Percentiles rank a stretch among this genome's conserved stretches.
Evolutionary conservation across 2,888 invertebrate genomes (phyloP).

Genomic region (Xylota sylvarum): DNA sequence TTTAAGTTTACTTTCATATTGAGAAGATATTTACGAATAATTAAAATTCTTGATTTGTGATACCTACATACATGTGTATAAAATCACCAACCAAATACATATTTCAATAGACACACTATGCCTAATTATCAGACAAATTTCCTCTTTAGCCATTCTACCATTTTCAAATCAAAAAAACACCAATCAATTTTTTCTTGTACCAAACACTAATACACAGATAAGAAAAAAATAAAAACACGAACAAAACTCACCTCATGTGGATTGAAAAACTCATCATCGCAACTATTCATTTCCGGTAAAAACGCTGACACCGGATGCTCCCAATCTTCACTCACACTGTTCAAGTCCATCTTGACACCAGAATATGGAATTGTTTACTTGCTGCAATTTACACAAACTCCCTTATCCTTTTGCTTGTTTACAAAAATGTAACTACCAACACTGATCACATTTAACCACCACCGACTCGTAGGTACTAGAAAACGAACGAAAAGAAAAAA

Average conservation of each 20-base stretch:
- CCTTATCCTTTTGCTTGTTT: slow-evolving; percentile 41
- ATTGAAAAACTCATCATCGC: slow-evolving; percentile 87
- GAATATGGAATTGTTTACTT: slow-evolving; percentile 34
- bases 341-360: slow-evolving; percentile 78
- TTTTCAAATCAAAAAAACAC: no score
- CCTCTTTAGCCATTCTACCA: no score
- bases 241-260: slow-evolving; percentile 87
- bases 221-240: not conserved
- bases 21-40: no score
- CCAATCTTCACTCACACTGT: slow-evolving; percentile 86
- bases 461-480: slow-evolving; percentile 17
- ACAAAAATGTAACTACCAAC: slow-evolving; percentile 44
- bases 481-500: slow-evolving; percentile 12
- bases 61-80: no score
- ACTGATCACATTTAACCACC: slow-evolving; percentile 49
- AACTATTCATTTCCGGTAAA: slow-evolving; percentile 87
- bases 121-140: no score
- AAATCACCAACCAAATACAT: no score
- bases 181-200: no score
- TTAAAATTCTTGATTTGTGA: no score
- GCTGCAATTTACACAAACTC: slow-evolving; percentile 25
- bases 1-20: no score
- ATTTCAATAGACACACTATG: no score
- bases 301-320: slow-evolving; percentile 87
- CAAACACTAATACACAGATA: no score